Base-by-base conservation (phyloP, 2,797 vertebrate species). In the Malacoctenus gilli region DNA sequence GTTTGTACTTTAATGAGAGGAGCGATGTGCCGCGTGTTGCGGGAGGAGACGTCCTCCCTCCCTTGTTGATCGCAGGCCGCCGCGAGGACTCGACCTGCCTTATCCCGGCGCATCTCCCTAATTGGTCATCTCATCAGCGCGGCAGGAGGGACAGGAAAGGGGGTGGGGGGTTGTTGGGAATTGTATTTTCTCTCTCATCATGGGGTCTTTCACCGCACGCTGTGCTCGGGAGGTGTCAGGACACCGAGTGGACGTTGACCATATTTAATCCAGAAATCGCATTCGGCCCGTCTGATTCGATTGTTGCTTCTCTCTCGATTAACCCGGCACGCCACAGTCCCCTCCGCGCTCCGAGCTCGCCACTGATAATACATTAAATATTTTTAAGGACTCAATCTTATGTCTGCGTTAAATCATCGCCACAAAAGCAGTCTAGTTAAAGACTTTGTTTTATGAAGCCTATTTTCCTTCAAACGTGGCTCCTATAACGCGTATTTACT, bases 221-320 rank as follows among this genome's bases (percentile, higher is more conserved):
- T 65, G 76, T 63, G 63, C 58, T 63, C 75, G 48, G 59, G 77
- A 81, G 78, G 68, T 76, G 77, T 88, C 78, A 58, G 79, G 68
- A 71, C 62, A 55, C 59, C 42, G 82, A 75, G 73, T 48, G 5
- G 77, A 75, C 71, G 62, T 83, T 89, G 80, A 67, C 82, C 80
- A 61, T 87, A 91, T 89, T 91, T 89, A 90, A 89, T 87, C 87
- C 62, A 70, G 64, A 82, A 88, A 90, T 89, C 80, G 64, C 83
- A 88, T 87, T 90, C 72, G 74, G 49, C 80, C 75, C 85, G 86
- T 57, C 47, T 79, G 80, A 90, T 80, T 68, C 68, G 66, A 89
- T 89, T 87, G 86, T 74, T n/a, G n/a, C n/a, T 75, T 78, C 68
- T 76, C 57, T 59, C 54, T 74, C 86, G 80, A 87, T 85, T 79